Base-by-base conservation (phyloP, 1,140 invertebrate species). In the Zaprionus tsacasi region DNA sequence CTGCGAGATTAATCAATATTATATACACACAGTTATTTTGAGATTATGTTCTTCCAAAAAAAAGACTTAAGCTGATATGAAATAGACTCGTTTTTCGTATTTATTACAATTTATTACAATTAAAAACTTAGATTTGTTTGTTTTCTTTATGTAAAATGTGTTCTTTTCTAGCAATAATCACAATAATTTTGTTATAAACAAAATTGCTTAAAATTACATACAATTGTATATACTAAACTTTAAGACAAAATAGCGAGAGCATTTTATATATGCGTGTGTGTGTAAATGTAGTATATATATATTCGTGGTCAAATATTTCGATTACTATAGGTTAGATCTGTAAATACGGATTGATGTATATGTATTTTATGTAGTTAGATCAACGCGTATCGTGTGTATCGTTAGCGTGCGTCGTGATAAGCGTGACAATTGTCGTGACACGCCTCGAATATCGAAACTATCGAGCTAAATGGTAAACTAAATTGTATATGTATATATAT, bases 181-280 rank as follows among this genome's bases (percentile, higher is more conserved):
- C 85, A 89, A 89, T 89, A 85, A 89, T 89, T 89, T 89, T 89
- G 85, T 89, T 89, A 89, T 89, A 85, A 89, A 89, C 85, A 89
- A 89, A 89, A 89, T 88, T 83, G 33, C 85, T 83, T 88, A 81
- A 88, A 89, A 89, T 89, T 79, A 88, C 81, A 79, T 89, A 82
- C 70, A 86, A 82, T 78, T 87, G 75, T 86, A 87, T 86, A 87
- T 71, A 88, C 81, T 89, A 89, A 89, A 88, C 59, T 81, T 89
- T 89, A 89, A 79, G 81, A 88, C 85, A 89, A 88, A 87, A 87
- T 88, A 87, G 82, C 82, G 80, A 80, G 80, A 87, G 82, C 83
- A 88, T 80, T 59, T 67, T 45, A 3, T 71, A 58, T 66, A 80
- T 79, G 40, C 56, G 38, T 61, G 70, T 69, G 66, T 78, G 3